Conservation (phyloP, 2,888 invertebrate genomes). For the Cataglyphis altisquamis region DNA sequence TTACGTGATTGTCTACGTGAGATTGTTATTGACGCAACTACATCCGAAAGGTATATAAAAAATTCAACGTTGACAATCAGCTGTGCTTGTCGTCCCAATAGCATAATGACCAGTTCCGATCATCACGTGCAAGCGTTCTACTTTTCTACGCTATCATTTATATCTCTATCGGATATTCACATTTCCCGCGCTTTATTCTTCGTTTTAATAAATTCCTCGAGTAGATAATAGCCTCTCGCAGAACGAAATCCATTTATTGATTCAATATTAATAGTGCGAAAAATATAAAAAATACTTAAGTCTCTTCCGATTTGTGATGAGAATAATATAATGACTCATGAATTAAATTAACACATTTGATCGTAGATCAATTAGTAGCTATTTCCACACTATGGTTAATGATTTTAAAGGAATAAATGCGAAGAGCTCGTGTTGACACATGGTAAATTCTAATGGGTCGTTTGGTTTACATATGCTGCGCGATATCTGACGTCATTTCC, state of each 20-base stretch:
- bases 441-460: slow-evolving; percentile 63
- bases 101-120: not conserved
- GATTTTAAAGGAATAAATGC: not conserved
- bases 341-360: not conserved
- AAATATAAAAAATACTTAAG: not conserved
- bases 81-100: not conserved
- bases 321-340: not conserved
- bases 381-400: not conserved
- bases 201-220: not conserved
- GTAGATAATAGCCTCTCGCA: not conserved
- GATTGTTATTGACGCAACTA: not conserved
- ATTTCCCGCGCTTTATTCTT: not conserved
- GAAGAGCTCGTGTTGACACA: slow-evolving; percentile 11
- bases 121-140: not conserved
- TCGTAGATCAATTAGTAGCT: not conserved
- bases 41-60: not conserved
- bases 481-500: slow-evolving; percentile 78
- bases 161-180: not conserved
- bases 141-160: not conserved
- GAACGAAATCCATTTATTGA: not conserved
- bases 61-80: slow-evolving; percentile 6
- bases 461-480: slow-evolving; percentile 48
- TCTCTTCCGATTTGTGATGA: not conserved
- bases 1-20: not conserved
- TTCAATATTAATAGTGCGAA: not conserved